Base-by-base conservation (phyloP, 2,113 vertebrate species). In the Lepus europaeus region DNA sequence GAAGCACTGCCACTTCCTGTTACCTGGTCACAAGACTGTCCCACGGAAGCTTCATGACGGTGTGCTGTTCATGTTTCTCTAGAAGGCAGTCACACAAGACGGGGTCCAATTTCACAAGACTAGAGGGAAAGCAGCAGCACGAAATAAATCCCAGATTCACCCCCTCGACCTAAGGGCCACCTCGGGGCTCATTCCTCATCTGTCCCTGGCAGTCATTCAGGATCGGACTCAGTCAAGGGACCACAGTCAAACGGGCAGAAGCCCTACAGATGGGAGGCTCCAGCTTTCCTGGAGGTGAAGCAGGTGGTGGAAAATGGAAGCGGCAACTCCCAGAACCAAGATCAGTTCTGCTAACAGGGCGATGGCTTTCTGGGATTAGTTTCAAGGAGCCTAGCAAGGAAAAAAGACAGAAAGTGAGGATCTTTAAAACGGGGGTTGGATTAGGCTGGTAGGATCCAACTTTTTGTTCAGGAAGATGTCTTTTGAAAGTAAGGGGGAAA, bases 21-120 rank as follows among this genome's bases (percentile, higher is more conserved):
- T 98, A 99, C 99, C 99, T 99, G 98, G 98, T 98, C 70, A 99
- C 97, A 33, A 99, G 99, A 53, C 98, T 98, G 72, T 99, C 99
- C 99, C 99, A 99, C 39, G 99, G 99, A 0, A 99, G 98, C 94
- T 95, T 97, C 88, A 96, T 91, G 59, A 99, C 87, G 45, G 98
- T 98, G 70, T 99, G 98, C 95, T 99, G 99, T 33, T 99, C 99
- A 0, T 98, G 98, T 97, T 99, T 99, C 91, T 99, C 99, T 96
- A 99, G 96, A 91, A 99, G 95, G 97, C 99, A 99, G 98, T 99
- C 99, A 64, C 99, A 99, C 13, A 99, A 98, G 70, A 98, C 78
- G 1, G 99, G 99, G 95, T 99, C 98, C 95, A 99, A 98, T 22
- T 96, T 99, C 22, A 99, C 99, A 39, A 99, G 99, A 97, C 99